These are phyloP conservation scores for Parnassius orleans DNA, from an alignment of 2,888 invertebrate species.

Conservation along the genomic window DNA sequence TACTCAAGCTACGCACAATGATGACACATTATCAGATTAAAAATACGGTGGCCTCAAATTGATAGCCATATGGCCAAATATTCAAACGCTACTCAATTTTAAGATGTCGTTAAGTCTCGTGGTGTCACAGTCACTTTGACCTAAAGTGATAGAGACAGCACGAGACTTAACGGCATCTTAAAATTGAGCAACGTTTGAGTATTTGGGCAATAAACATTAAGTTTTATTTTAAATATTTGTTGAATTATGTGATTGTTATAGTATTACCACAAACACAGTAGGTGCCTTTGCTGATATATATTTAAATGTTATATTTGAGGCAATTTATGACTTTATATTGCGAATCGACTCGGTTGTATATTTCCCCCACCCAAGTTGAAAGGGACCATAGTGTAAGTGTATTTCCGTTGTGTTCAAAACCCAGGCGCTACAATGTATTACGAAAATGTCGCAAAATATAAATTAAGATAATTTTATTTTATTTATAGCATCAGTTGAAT, in stretches of 20 bases:
- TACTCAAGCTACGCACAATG: too few relatives aligned
- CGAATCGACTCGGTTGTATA: neutral
- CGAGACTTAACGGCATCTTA: too few relatives aligned
- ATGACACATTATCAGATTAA: too few relatives aligned
- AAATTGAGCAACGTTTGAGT: too few relatives aligned
- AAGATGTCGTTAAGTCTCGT: too few relatives aligned
- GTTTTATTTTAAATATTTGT: constrained; percentile 7
- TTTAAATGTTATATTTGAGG: neutral
- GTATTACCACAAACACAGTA: neutral
- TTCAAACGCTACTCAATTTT: too few relatives aligned
- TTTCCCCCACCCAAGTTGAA: constrained; percentile 23
- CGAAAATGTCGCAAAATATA: constrained; percentile 3
- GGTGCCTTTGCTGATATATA: constrained; percentile 2
- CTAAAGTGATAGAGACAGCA: too few relatives aligned
- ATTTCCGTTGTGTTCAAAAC: constrained; percentile 22
- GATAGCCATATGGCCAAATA: too few relatives aligned
- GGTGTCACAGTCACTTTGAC: too few relatives aligned
- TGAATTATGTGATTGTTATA: constrained; percentile 21
- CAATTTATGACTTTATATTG: neutral
- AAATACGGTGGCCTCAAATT: neutral
- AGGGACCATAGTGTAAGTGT: constrained; percentile 32
- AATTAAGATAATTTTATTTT: neutral
- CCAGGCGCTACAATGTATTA: constrained; percentile 19
- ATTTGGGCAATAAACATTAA: too few relatives aligned
- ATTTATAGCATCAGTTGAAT: neutral